These are phyloP conservation scores for Mesocentrotus franciscanus DNA, from an alignment of 53 echinoderm and acorn worm species.

Conservation along the genomic window DNA sequence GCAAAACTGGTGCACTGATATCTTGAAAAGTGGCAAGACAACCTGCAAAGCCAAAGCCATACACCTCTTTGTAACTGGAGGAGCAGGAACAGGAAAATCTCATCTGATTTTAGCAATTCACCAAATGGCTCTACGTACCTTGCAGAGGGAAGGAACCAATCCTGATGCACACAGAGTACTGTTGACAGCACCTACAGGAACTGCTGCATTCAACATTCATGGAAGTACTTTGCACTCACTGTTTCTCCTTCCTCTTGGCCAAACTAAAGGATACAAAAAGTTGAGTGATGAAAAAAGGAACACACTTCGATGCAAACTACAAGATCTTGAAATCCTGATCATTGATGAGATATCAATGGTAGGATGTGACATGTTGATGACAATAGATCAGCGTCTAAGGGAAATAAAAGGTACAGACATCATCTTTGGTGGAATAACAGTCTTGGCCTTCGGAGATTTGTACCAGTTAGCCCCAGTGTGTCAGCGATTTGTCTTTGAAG, in stretches of 20 bases:
- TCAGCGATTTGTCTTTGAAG: slow-evolving; percentile 63
- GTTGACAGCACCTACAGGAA: slow-evolving; percentile 73
- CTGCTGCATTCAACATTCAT: slow-evolving; percentile 72
- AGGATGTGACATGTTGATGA: slow-evolving; percentile 56
- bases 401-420: slow-evolving; percentile 60
- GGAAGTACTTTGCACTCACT: slow-evolving; percentile 64
- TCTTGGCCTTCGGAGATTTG: slow-evolving; percentile 72
- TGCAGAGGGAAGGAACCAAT: slow-evolving; percentile 35
- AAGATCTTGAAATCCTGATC: slow-evolving; percentile 54
- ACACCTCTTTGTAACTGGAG: slow-evolving; percentile 10
- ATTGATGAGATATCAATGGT: slow-evolving; percentile 72
- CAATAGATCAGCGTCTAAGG: slow-evolving; percentile 65
- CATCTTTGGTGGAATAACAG: slow-evolving; percentile 69
- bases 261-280: slow-evolving; percentile 62
- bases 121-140: background rate
- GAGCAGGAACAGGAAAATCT: too few relatives aligned
- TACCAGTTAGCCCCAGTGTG: slow-evolving; percentile 74
- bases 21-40: background rate
- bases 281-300: slow-evolving; percentile 30
- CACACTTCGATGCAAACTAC: slow-evolving; percentile 15
- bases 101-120: slow-evolving; percentile 56
- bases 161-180: slow-evolving; percentile 59
- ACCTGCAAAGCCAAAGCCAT: slow-evolving; percentile 63
- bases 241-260: slow-evolving; percentile 65
- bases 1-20: slow-evolving; percentile 49